Percentiles rank a stretch among this genome's conserved stretches.
Conservation (phyloP, 2,113 vertebrate genomes). For the Thunnus maccoyii region DNA sequence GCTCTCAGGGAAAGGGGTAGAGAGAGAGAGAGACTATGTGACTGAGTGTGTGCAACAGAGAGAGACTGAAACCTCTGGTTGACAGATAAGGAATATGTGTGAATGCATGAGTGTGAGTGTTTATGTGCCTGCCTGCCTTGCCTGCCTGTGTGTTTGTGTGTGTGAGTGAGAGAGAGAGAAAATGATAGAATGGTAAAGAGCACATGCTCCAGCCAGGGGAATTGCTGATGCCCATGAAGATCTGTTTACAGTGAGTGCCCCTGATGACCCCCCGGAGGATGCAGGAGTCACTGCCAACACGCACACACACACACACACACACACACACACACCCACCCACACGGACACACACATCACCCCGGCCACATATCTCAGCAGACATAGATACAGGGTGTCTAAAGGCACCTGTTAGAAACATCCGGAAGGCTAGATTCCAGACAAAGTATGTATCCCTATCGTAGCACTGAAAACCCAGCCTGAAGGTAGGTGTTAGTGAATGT, state of each 20-base stretch:
- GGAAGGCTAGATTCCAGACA: constrained; percentile 58
- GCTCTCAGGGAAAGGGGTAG: constrained; percentile 56
- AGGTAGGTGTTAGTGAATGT: constrained; percentile 33
- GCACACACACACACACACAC: constrained; percentile 49
- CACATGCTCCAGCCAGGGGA: constrained; percentile 48
- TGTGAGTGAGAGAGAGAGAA: constrained; percentile 37
- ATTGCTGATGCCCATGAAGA: constrained; percentile 78
- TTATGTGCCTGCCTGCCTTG: constrained; percentile 32
- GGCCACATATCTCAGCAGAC: constrained; percentile 68
- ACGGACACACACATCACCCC: constrained; percentile 36
- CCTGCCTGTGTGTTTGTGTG: background rate
- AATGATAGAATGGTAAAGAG: constrained; percentile 64
- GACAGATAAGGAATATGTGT: constrained; percentile 57
- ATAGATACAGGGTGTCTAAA: constrained; percentile 66
- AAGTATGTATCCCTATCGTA: constrained; percentile 44
- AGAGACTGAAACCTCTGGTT: constrained; percentile 43
- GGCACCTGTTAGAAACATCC: constrained; percentile 74
- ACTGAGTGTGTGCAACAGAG: constrained; percentile 19
- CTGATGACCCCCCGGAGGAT: constrained; percentile 73
- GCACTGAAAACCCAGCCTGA: constrained; percentile 36
- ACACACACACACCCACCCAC: constrained; percentile 36
- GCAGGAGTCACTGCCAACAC: constrained; percentile 66
- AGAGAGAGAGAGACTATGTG: constrained; percentile 36
- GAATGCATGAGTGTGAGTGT: constrained; percentile 52
- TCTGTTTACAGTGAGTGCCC: constrained; percentile 79